Percentiles rank a stretch among this genome's conserved stretches.
These are phyloP conservation scores for Pantherophis vulpinus DNA, from an alignment of 2,797 vertebrate genomes.

Conservation along the genomic window DNA sequence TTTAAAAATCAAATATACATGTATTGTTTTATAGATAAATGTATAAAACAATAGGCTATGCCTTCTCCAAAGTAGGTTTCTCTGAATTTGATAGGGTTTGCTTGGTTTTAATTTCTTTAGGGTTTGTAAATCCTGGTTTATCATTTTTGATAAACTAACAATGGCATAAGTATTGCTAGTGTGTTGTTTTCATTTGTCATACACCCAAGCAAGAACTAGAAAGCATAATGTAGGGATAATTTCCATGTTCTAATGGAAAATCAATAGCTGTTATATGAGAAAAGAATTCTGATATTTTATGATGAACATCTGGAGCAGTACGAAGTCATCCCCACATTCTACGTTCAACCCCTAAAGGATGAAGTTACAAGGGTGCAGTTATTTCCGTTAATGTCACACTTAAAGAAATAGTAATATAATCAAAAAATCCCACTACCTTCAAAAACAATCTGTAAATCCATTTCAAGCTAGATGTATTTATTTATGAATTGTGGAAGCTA, in stretches of 20 bases:
- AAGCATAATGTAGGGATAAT: not conserved
- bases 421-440: not conserved
- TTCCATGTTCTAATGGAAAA: not conserved
- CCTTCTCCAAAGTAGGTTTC: not conserved
- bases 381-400: not conserved
- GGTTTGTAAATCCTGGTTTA: conserved; percentile 5
- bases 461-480: not conserved
- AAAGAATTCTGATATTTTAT: not conserved
- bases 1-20: not conserved
- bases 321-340: not conserved
- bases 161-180: conserved; percentile 16
- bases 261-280: not conserved
- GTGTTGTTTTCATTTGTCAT: conserved; percentile 6
- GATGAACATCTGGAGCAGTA: not conserved
- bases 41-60: not conserved
- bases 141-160: conserved; percentile 1
- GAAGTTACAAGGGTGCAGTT: not conserved
- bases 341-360: not conserved
- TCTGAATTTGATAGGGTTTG: not conserved
- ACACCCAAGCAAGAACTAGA: not conserved
- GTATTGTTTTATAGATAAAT: not conserved
- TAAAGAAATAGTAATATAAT: not conserved
- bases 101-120: not conserved
- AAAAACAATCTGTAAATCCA: not conserved
- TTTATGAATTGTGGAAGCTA: not conserved